Evolutionary conservation across 37 sponge, comb jelly and placozoan species (phyloP), one percentile per base, ranked within the genome.

Genomic region (Ephydatia muelleri): DNA sequence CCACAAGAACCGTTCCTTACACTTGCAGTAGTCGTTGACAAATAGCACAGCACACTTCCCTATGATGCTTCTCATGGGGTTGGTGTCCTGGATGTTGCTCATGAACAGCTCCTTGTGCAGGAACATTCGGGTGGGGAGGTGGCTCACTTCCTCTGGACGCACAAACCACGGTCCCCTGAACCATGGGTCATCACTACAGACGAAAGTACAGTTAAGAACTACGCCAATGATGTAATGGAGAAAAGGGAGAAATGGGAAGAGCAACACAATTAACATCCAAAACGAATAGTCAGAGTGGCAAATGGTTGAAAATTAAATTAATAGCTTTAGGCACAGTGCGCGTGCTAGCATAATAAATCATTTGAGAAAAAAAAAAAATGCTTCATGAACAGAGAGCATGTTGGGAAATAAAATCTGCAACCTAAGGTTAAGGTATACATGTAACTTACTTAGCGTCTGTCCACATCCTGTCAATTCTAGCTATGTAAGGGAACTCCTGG

Each of bases 161-260:
- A 97, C 83, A 72, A 97, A 95, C 97, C 97, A 97, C 21, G 96
- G 95, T 16, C 97, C 97, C 70, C 73, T 85, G 77, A 97, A 92
- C 91, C 91, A 97, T 2, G 97, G 93, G 68, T 95, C 89, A 34
- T 82, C 87, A 70, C 94, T 97, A 49, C 6, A 69, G n/a, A n/a
- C n/a, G n/a, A n/a, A n/a, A n/a, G n/a, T n/a, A n/a, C n/a, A n/a
- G n/a, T n/a, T n/a, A n/a, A n/a, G n/a, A n/a, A n/a, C n/a, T n/a
- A n/a, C n/a, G n/a, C n/a, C n/a, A n/a, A n/a, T n/a, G n/a, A n/a
- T n/a, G n/a, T n/a, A 28, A 29, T 28, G 66, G 25, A 19, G 48
- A 19, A 48, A 31, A 26, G 34, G 49, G 34, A 66, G 19, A 4
- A 38, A 0, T 57, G 19, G 19, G 0, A 57, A 57, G 57, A 23